phyloP scores from a whole-genome alignment of 2,113 vertebrate genomes.

The Notothenia coriiceps region DNA sequence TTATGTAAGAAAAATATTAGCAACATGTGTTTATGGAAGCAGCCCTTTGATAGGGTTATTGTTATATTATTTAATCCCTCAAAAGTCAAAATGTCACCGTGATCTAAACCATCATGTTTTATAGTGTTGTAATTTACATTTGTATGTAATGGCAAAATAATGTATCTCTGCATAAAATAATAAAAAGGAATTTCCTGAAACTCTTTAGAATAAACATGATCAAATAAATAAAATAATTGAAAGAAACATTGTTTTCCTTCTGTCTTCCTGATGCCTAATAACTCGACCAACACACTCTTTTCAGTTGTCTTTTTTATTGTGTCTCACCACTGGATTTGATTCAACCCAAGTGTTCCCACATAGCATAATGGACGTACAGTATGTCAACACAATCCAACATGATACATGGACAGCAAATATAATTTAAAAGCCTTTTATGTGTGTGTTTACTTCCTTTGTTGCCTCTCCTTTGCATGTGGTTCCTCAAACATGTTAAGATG shows the following conservation, averaged over 20 bases:
- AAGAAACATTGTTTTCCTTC: not conserved
- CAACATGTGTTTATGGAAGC: too few species aligned
- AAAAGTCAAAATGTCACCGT: too few species aligned
- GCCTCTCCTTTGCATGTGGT: not conserved
- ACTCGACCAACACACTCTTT: conserved; percentile 24
- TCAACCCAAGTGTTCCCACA: conserved; percentile 38
- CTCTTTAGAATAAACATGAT: too few species aligned
- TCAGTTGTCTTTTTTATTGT: conserved; percentile 58
- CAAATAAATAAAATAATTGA: too few species aligned
- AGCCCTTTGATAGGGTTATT: too few species aligned
- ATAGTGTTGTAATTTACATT: too few species aligned
- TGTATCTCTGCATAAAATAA: too few species aligned
- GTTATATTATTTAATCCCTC: too few species aligned
- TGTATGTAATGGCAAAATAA: too few species aligned
- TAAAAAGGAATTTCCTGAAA: too few species aligned
- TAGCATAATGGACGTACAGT: conserved; percentile 11
- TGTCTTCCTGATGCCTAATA: conserved; percentile 14
- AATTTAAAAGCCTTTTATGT: not conserved
- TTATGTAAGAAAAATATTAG: too few species aligned
- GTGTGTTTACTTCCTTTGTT: not conserved
- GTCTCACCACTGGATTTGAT: conserved; percentile 50
- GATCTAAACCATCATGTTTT: too few species aligned
- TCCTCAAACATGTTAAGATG: conserved; percentile 4
- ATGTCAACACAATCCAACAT: not conserved
- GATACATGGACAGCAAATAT: not conserved